A percentile compares a stretch with the other conserved stretches of the same genome.
Evolutionary conservation across 2,888 invertebrate species (phyloP).

Genomic region (Drosophila imparisetae): DNA sequence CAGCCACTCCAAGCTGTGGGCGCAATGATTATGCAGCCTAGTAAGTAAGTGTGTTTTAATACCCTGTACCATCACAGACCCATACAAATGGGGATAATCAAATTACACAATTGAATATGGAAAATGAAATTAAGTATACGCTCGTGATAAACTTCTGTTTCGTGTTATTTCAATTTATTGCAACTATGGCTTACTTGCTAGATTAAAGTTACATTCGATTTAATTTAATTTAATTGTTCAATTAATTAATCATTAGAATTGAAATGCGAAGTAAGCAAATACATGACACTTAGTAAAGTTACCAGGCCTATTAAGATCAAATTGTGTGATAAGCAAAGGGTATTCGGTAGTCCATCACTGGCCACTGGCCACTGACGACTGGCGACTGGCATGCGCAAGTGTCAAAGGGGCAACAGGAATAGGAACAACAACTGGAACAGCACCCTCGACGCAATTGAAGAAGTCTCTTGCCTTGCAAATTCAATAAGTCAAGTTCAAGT

Average conservation of each 20-base stretch:
- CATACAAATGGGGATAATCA: not conserved
- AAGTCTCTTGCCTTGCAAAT: conserved; percentile 64
- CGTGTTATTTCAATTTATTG: not conserved
- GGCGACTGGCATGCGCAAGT: not conserved
- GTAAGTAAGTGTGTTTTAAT: conserved; percentile 33
- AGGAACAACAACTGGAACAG: conserved; percentile 22
- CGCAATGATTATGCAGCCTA: conserved; percentile 67
- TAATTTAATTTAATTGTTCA: not conserved
- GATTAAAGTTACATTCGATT: not conserved
- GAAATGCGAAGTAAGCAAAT: not conserved
- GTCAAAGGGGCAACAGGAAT: conserved; percentile 26
- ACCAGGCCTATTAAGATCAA: not conserved
- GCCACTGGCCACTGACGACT: not conserved
- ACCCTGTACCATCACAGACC: conserved; percentile 2
- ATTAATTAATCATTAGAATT: not conserved
- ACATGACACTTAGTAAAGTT: not conserved
- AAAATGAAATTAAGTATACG: not conserved
- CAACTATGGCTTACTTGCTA: not conserved
- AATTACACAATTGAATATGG: not conserved
- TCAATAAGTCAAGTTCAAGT: conserved; percentile 74
- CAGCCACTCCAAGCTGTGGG: conserved; percentile 46
- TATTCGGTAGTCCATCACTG: not conserved
- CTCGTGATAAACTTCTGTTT: not conserved
- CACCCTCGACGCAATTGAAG: conserved; percentile 59
- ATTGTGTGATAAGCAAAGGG: not conserved